Base-by-base conservation (phyloP, 2,797 vertebrate genomes). In the Percopsis omiscomaycus region DNA sequence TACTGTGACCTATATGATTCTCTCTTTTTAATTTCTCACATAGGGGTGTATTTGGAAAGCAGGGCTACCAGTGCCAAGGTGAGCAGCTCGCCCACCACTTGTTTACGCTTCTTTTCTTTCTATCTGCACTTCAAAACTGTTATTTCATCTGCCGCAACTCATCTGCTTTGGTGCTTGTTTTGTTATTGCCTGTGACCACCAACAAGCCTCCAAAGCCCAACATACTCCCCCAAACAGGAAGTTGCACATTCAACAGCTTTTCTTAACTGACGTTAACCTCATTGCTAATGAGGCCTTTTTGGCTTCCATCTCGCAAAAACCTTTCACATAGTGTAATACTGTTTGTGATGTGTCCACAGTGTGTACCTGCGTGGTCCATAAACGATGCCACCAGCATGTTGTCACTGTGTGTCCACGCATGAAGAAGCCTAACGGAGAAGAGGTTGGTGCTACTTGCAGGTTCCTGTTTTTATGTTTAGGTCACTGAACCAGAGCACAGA, bases 21-120 rank as follows among this genome's bases (percentile, higher is more conserved):
- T 73, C 13, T 82, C 6, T 74, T 22, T 58, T 0, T 86, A 37
- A 9, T 37, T 54, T 91, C 87, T 73, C 84, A 79, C 88, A 3
- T 59, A 99, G 98, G 98, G 98, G 98, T 30, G 94, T 98, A 47
- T 96, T 98, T 90, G 96, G 97, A 64, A 99, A 98, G 81, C 98
- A 98, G 79, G 98, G 96, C 59, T 99, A 99, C 88, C 98, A 99
- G 84, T 99, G 98, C 87, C 98, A 99, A 95, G 93, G 98, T 98
- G 87, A 92, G 91, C 51, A 16, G 42, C 10, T 9, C n/a, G 9
- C n/a, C 30, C n/a, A 8, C 30, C 53, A 12, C 37, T 61, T 27
- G 14, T 52, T 51, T 4, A 51, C 3, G 5, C 32, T n/a, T 28
- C 37, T 3, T 61, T 6, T 22, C 2, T 16, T 44, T 59, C 5